These are phyloP conservation scores for Caenorhabditis plicata DNA, from an alignment of 2,888 invertebrate genomes.

Conservation along the genomic window DNA sequence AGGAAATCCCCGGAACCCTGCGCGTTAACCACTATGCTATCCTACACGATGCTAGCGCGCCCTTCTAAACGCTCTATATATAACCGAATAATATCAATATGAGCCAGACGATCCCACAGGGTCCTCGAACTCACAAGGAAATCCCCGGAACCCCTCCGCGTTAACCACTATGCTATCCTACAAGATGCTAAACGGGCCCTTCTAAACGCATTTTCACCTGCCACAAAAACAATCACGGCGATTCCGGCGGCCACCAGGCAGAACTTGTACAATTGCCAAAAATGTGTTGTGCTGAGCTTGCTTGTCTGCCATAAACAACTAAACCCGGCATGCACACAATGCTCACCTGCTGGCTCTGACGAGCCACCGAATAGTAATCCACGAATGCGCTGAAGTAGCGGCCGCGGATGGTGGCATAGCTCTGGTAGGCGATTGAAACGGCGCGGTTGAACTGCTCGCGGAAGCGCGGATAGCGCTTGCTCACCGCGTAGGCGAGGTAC, in stretches of 20 bases:
- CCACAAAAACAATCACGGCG: slow-evolving; percentile 2
- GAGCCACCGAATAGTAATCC: slow-evolving; percentile 9
- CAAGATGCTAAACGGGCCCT: no score
- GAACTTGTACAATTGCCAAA: slow-evolving; percentile 26
- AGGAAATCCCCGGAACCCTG: no score
- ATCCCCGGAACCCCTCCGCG: no score
- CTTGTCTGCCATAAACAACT: no score
- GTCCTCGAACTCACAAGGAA: no score
- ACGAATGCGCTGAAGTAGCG: slow-evolving; percentile 20
- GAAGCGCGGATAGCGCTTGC: no score
- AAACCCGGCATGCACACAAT: not conserved
- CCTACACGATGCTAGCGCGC: no score
- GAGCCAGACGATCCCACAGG: no score
- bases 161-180: no score
- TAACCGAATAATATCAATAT: no score
- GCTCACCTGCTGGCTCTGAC: slow-evolving; percentile 18
- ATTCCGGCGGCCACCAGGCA: slow-evolving; percentile 8
- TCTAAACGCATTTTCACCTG: not conserved
- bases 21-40: no score
- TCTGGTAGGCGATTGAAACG: slow-evolving; percentile 19
- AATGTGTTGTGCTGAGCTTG: slow-evolving; percentile 21
- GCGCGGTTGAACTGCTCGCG: slow-evolving; percentile 37
- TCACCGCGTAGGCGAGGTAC: slow-evolving; percentile 33
- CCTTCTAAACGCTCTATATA: no score
- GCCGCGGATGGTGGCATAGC: slow-evolving; percentile 16